Evolutionary conservation across 2,888 invertebrate species (phyloP).

Genomic region (Mimumesa dahlbomi): DNA sequence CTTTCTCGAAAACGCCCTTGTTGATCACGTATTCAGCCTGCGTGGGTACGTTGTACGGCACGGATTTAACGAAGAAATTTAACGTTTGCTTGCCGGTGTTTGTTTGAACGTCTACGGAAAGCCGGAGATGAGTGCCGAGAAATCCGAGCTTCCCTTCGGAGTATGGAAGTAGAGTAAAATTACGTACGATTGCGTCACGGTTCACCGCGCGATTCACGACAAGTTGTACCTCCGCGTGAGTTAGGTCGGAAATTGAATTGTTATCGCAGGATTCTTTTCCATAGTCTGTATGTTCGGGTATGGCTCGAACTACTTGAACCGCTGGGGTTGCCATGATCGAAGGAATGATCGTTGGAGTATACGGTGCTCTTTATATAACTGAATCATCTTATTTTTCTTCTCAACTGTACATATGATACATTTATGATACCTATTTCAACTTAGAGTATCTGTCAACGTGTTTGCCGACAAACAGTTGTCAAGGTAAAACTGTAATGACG

Average conservation of each 20-base stretch:
- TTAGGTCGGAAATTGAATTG: too few species aligned
- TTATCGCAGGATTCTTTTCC: too few species aligned
- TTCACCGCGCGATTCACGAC: constrained; percentile 41
- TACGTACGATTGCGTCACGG: constrained; percentile 48
- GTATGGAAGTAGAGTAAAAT: constrained; percentile 62
- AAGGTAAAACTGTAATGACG: not conserved
- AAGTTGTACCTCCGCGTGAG: constrained; percentile 53
- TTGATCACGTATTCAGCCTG: constrained; percentile 81
- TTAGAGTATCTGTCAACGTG: not conserved
- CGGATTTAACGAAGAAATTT: constrained; percentile 83
- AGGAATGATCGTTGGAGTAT: not conserved
- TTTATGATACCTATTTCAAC: not conserved
- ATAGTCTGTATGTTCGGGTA: not conserved
- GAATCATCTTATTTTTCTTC: not conserved
- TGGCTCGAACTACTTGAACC: not conserved
- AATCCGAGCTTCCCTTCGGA: constrained; percentile 70
- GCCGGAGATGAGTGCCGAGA: constrained; percentile 67
- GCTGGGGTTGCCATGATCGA: constrained; percentile 18
- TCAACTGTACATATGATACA: constrained; percentile 4
- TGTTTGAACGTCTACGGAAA: constrained; percentile 52
- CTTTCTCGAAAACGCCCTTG: constrained; percentile 81
- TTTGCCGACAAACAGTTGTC: constrained; percentile 17
- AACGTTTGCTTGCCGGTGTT: constrained; percentile 45
- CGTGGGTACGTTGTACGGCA: constrained; percentile 81
- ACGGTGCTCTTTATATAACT: constrained; percentile 26